Evolutionary conservation across 64 coral and sea anemone genomes (phyloP).

Genomic region (Pocillopora verrucosa): DNA sequence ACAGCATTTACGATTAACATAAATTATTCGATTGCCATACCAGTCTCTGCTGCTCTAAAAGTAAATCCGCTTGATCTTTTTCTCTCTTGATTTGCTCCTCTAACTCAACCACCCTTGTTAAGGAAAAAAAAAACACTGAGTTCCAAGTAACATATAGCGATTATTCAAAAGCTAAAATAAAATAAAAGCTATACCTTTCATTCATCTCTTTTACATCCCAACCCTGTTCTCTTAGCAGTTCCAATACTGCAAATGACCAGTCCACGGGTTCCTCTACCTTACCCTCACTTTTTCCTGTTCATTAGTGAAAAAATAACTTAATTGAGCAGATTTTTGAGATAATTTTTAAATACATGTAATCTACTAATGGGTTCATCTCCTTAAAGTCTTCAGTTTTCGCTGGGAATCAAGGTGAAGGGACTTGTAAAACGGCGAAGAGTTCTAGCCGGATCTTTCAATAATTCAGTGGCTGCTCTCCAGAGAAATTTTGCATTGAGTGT

Average conservation of each 20-base stretch:
- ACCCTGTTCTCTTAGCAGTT: constrained; percentile 90
- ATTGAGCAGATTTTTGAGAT: not conserved
- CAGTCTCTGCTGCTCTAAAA: constrained; percentile 89
- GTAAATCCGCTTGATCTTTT: constrained; percentile 84
- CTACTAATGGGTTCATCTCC: too few relatives aligned
- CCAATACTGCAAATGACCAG: constrained; percentile 95
- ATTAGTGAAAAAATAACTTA: not conserved
- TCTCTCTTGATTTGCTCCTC: constrained; percentile 92
- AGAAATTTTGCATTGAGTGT: too few relatives aligned
- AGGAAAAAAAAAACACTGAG: not conserved
- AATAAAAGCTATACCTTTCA: constrained; percentile 53
- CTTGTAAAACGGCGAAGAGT: too few relatives aligned
- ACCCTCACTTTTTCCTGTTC: constrained; percentile 51
- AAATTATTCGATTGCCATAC: constrained; percentile 19
- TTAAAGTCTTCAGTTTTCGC: too few relatives aligned
- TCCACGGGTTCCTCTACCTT: constrained; percentile 83
- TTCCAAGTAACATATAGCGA: not conserved
- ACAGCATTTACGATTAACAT: not conserved
- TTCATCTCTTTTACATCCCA: constrained; percentile 90
- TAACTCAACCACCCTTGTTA: constrained; percentile 77
- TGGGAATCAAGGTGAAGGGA: too few relatives aligned
- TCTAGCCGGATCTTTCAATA: too few relatives aligned
- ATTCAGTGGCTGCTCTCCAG: too few relatives aligned
- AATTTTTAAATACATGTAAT: not conserved
- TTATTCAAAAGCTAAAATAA: not conserved